Base-by-base conservation (phyloP, 2,888 invertebrate genomes). In the Harmothoe impar region DNA sequence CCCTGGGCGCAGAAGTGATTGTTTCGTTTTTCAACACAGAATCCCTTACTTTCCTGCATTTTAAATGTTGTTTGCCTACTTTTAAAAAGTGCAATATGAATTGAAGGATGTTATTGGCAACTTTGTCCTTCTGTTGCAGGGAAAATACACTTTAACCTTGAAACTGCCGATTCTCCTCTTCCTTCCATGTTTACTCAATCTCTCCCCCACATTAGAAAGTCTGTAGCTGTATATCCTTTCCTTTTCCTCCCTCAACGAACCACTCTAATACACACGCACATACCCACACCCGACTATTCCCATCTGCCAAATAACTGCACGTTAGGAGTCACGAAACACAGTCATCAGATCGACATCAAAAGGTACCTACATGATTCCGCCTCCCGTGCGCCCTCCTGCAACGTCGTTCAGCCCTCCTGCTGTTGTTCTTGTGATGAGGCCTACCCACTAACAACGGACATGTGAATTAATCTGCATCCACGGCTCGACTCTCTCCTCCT, bases 291-390 rank as follows among this genome's bases (percentile, higher is more conserved):
- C 62, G 3, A 43, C 43, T 43, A 3, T n/a, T 62, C 62, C 62
- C 62, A 62, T 15, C 62, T 62, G 20, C 23, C 62, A 20, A 62
- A n/a, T 20, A n/a, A 62, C 23, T 62, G n/a, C 62, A 20, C n/a
- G 20, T n/a, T 62, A 62, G 62, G 12, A 62, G 43, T 43, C 43
- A 62, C 62, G 62, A n/a, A 62, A 62, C 62, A 62, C 62, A 62
- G 23, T 20, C 20, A 62, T 62, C 62, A 62, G n/a, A 62, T 62
- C 62, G n/a, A 62, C 62, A 62, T 62, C 62, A 62, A 62, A 62
- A 62, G 20, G 72, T 72, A 72, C 72, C 72, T 72, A 72, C 72
- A 72, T 72, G 72, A 72, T 72, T 25, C 72, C 72, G 72, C 72
- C 15, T 7, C 5, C 62, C 62, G 23, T 20, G 23, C 10, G 5